phyloP scores from a whole-genome alignment of 2,113 vertebrate genomes.

The Smithornis capensis region DNA sequence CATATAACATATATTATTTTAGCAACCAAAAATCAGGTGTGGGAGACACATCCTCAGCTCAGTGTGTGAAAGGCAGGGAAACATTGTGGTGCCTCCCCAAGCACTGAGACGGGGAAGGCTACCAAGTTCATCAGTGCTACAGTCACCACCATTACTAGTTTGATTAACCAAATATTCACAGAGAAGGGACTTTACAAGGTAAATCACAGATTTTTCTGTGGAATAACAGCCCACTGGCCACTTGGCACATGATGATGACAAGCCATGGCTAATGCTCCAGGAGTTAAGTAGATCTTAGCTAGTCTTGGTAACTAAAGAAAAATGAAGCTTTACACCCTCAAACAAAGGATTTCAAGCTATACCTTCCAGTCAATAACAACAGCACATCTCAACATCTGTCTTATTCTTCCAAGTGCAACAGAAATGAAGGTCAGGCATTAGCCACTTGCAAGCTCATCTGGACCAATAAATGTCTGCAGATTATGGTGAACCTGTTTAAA shows the following conservation, averaged over 20 bases:
- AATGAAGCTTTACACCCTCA: not conserved
- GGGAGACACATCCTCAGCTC: not conserved
- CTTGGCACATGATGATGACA: not conserved
- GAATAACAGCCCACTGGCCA: not conserved
- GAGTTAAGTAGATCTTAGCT: not conserved
- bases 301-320: not conserved
- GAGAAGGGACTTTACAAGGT: not conserved
- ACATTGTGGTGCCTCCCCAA: not conserved
- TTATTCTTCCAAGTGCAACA: constrained; percentile 28
- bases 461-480: constrained; percentile 20
- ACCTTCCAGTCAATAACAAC: not conserved
- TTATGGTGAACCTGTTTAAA: constrained; percentile 10
- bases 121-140: not conserved
- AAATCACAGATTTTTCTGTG: not conserved
- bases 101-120: not conserved
- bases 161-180: accelerated
- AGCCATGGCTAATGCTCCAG: not conserved
- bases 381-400: not conserved
- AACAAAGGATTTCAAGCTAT: constrained; percentile 2
- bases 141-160: not conserved
- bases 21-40: not conserved
- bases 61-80: not conserved
- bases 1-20: not conserved
- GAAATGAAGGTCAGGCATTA: not conserved
- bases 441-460: constrained; percentile 29